These are phyloP conservation scores for Chaetogeoica ovagalla DNA, from an alignment of 2,888 invertebrate genomes.

Conservation along the genomic window DNA sequence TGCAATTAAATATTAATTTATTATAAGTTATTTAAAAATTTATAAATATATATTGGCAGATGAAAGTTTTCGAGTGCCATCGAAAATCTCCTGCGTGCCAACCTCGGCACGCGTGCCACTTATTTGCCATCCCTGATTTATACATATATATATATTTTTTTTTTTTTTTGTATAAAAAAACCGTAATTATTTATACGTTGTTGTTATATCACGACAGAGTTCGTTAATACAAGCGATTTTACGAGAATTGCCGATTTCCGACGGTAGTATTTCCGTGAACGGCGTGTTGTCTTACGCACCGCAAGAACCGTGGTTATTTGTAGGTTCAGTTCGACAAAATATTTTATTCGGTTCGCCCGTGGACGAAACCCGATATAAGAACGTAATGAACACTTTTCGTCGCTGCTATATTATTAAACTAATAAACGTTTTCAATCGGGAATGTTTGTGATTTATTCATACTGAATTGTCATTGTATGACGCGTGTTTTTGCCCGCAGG, in stretches of 20 bases:
- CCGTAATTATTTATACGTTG: no score
- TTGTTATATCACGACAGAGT: slow-evolving; percentile 60
- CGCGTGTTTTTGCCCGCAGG: slow-evolving; percentile 58
- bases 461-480: no score
- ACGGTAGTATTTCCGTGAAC: slow-evolving; percentile 68
- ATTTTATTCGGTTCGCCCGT: slow-evolving; percentile 83
- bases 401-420: background rate
- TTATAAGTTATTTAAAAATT: no score
- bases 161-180: no score
- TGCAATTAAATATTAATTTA: no score
- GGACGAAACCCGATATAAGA: slow-evolving; percentile 70
- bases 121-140: no score
- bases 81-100: no score
- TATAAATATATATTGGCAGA: no score
- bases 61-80: no score
- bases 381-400: background rate
- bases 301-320: slow-evolving; percentile 86
- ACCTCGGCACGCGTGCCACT: no score
- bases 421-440: background rate
- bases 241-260: slow-evolving; percentile 71
- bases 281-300: slow-evolving; percentile 79
- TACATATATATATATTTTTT: no score
- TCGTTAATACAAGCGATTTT: slow-evolving; percentile 74
- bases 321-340: slow-evolving; percentile 85
- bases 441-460: slow-evolving; percentile 9